Evolutionary conservation across 2,888 invertebrate species (phyloP), one percentile per base, ranked within the genome.

Genomic region (Habrosyne pyritoides): DNA sequence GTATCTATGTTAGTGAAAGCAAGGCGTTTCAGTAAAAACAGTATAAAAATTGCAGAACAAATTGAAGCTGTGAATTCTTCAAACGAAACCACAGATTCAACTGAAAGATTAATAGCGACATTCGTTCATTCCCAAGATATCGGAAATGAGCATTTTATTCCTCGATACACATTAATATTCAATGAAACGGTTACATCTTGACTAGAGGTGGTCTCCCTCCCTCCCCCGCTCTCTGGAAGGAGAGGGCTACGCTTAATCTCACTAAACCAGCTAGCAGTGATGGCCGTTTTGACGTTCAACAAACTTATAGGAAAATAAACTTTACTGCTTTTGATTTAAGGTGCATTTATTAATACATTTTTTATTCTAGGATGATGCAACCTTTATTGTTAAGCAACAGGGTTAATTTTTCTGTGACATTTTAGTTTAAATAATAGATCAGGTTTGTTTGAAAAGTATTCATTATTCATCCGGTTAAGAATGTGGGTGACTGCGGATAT

Each of bases 351-450:
- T n/a, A n/a, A n/a, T n/a, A n/a, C n/a, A n/a, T n/a, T n/a, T n/a
- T n/a, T n/a, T n/a, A n/a, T n/a, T n/a, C n/a, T n/a, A n/a, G n/a
- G n/a, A n/a, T n/a, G n/a, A n/a, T n/a, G n/a, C n/a, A n/a, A n/a
- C n/a, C n/a, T n/a, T n/a, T n/a, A n/a, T n/a, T n/a, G n/a, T n/a
- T n/a, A n/a, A n/a, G n/a, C n/a, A n/a, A n/a, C n/a, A n/a, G n/a
- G n/a, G n/a, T n/a, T n/a, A n/a, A n/a, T n/a, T n/a, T n/a, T n/a
- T n/a, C n/a, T n/a, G n/a, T n/a, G n/a, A n/a, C n/a, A n/a, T n/a
- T 68, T 68, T 67, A 62, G 64, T 69, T 61, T 78, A 69, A 79
- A 79, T 77, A 75, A 79, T 79, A 73, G 74, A 79, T 71, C 63
- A 72, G 69, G 55, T 65, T 52, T 59, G 69, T 66, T 66, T 63